These are phyloP conservation scores for Cynoglossus semilaevis DNA, from an alignment of 2,113 vertebrate genomes.

Conservation along the genomic window DNA sequence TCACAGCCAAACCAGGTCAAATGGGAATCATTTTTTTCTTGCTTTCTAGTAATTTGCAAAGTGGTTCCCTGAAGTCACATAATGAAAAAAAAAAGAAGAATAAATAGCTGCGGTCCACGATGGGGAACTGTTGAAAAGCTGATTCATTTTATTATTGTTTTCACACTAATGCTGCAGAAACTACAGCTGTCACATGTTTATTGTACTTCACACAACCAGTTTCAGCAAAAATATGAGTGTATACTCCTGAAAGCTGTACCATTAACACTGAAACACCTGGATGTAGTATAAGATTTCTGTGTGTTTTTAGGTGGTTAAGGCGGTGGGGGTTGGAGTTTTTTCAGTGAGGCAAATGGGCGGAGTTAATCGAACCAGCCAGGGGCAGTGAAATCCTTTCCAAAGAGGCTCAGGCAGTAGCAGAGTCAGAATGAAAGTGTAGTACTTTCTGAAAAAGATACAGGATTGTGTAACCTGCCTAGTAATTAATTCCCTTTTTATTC, in stretches of 20 bases:
- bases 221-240: not conserved
- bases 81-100: constrained; percentile 9
- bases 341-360: constrained; percentile 61
- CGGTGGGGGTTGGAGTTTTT: constrained; percentile 48
- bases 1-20: constrained; percentile 27
- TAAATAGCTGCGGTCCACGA: not conserved
- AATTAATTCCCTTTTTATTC: constrained; percentile 1
- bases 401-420: constrained; percentile 45
- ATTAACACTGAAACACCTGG: constrained; percentile 36
- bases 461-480: not conserved
- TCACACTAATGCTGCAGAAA: constrained; percentile 1
- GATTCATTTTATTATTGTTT: too few species aligned
- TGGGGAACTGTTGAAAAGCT: not conserved
- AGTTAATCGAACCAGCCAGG: constrained; percentile 45
- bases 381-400: constrained; percentile 56
- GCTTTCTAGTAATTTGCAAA: constrained; percentile 32
- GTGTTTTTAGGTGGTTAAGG: constrained; percentile 13
- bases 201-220: not conserved
- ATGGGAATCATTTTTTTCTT: constrained; percentile 12
- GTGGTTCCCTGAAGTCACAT: constrained; percentile 21
- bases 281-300: constrained; percentile 32
- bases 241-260: constrained; percentile 19
- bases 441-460: constrained; percentile 1
- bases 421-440: constrained; percentile 33
- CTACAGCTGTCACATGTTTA: not conserved